Evolutionary conservation across 2,888 invertebrate genomes (phyloP), one percentile per base, ranked within the genome.

Genomic region (Platycheirus albimanus): DNA sequence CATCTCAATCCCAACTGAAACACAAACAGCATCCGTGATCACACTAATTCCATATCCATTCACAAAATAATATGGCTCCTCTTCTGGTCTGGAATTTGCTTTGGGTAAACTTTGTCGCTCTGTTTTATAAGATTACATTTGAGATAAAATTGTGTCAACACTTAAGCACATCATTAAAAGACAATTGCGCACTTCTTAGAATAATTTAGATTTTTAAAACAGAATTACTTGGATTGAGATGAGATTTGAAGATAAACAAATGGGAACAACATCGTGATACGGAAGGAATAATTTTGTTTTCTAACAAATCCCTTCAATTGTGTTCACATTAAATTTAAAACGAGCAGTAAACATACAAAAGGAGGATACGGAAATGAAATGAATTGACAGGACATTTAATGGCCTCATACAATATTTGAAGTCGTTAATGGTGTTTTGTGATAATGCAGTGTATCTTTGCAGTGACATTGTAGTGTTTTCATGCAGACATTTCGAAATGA

Each of bases 131-230:
- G 61, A 38, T 13, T 33, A 33, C 30, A 7, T 33, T 69, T 52
- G 36, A 30, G 69, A 76, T 76, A 61, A 69, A 61, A 69, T 61
- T 75, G 69, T 76, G 61, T 69, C 69, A 69, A 76, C 52, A 51
- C 36, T 67, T 67, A 43, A 41, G 67, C 75, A 75, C 67, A 61
- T 69, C 67, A 67, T 76, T 38, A 76, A 38, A 20, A 28, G 43
- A 47, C 38, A 67, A 61, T 54, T 76, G 69, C 33, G 67, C 61
- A 43, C 17, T 58, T 75, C 36, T 13, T 13, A 13, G 38, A 13
- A 13, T 13, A 41, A 41, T 41, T 41, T 41, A n/a, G 7, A 33
- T 33, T 33, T 13, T 3, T n/a, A 41, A 41, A 3, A 13, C 13
- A 13, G 6, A 33, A 33, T 13, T 13, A 2, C 13, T n/a, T 41